Conservation (phyloP, 2,113 vertebrate species). For the Anas platyrhynchos region DNA sequence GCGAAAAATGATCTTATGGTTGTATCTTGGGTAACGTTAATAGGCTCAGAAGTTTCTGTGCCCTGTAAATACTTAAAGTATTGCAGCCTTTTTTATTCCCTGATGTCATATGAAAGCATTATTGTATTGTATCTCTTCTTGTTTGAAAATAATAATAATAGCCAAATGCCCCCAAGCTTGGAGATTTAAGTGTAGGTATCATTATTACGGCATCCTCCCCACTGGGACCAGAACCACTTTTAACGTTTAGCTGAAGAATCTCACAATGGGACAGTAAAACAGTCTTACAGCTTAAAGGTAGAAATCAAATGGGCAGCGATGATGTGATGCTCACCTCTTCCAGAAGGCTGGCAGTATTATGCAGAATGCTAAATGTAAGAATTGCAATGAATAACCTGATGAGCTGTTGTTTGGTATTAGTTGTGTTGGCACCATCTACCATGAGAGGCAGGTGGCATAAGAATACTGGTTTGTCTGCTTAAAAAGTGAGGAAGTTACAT, state of each 20-base stretch:
- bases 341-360: not conserved
- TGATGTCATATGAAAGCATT: not conserved
- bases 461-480: not conserved
- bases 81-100: not conserved
- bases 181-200: not conserved
- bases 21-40: not conserved
- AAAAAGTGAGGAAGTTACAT: not conserved
- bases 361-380: not conserved
- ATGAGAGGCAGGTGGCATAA: not conserved
- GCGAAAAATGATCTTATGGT: not conserved
- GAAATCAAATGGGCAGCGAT: not conserved
- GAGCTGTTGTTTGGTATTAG: not conserved
- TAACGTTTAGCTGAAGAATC: not conserved
- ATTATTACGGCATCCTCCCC: not conserved
- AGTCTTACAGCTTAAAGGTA: not conserved
- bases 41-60: not conserved
- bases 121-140: not conserved
- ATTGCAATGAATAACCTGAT: not conserved
- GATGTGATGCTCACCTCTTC: fast-evolving
- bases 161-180: not conserved
- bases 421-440: not conserved
- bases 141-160: not conserved
- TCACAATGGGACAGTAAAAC: fast-evolving
- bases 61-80: not conserved
- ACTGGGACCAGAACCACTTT: not conserved